Evolutionary conservation across 2,113 vertebrate genomes (phyloP), one percentile per base, ranked within the genome.

Genomic region (Cyprinodon variegatus): DNA sequence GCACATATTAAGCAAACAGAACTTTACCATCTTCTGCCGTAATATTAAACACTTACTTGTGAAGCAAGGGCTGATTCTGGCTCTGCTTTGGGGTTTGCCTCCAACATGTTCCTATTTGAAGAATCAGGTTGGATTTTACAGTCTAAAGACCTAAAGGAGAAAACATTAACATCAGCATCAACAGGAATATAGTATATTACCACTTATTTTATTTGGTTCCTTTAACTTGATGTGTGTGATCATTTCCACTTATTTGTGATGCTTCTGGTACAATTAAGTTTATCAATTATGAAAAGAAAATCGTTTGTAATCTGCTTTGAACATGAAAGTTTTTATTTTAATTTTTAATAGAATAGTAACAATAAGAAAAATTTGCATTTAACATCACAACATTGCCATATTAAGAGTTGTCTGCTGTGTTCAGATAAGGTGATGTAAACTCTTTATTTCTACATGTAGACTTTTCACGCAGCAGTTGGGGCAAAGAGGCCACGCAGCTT

Each of bases 71-170:
- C 94, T 71, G 95, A 92, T 83, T 98, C 98, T 65, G 96, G 84
- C 67, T 98, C 97, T 1, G 94, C 93, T 68, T 94, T 90, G 37
- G 95, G 93, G 82, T 96, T 95, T 38, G 91, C 84, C 74, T 98
- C 97, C 90, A 95, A 85, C 65, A 93, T 88, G 76, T 93, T 95
- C 90, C 95, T 98, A 81, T 92, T 89, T 2, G 88, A 77, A 68
- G 94, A 87, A 78, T 99, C 97, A 60, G 93, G 87, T 68, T 96
- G 96, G 38, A 93, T 93, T 89, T 95, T 97, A 84, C 95, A 95
- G 84, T 99, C 97, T 74, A 96, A 93, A 66, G 96, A 96, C 97
- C 98, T 99, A 5, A 65, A 68, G 14, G 11, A 72, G 17, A 75
- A 68, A 76, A 74, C 3, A 65, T 4, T 9, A n/a, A 57, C 50